A percentile compares a stretch with the other conserved stretches of the same genome.
Evolutionary conservation across 2,888 invertebrate genomes (phyloP).

Genomic region (Octonoba sinensis): DNA sequence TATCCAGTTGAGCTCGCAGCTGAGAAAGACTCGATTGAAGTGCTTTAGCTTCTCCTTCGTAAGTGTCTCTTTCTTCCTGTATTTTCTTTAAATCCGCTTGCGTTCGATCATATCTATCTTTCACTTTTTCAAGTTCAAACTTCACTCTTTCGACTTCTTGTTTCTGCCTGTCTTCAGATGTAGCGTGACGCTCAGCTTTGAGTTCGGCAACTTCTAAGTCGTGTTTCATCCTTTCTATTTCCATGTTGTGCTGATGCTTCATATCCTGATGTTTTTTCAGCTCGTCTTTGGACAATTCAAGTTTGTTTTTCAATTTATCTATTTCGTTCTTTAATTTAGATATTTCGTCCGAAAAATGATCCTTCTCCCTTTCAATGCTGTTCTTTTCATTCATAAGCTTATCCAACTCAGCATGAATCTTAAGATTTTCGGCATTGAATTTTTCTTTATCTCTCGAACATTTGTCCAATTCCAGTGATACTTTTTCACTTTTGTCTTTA

Average conservation of each 20-base stretch:
- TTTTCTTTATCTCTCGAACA: slow-evolving; percentile 61
- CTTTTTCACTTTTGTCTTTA: slow-evolving; percentile 60
- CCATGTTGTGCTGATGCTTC: slow-evolving; percentile 62
- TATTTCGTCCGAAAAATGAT: slow-evolving; percentile 65
- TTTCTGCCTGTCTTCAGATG: slow-evolving; percentile 59
- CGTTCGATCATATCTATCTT: slow-evolving; percentile 67
- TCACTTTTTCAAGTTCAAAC: slow-evolving; percentile 79
- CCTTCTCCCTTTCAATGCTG: slow-evolving; percentile 64
- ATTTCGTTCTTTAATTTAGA: slow-evolving; percentile 68
- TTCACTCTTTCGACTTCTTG: slow-evolving; percentile 62
- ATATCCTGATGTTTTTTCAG: slow-evolving; percentile 52
- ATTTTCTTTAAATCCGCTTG: slow-evolving; percentile 65
- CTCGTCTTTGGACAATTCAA: slow-evolving; percentile 45
- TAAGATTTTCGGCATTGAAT: slow-evolving; percentile 41
- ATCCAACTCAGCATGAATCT: slow-evolving; percentile 60
- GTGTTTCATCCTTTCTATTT: slow-evolving; percentile 60
- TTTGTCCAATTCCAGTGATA: slow-evolving; percentile 56
- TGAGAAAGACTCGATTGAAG: slow-evolving; percentile 85
- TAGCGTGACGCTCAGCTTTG: slow-evolving; percentile 52
- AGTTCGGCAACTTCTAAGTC: slow-evolving; percentile 58
- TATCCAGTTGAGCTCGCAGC: slow-evolving; percentile 71
- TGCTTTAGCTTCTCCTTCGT: slow-evolving; percentile 81
- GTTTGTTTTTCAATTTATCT: slow-evolving; percentile 52
- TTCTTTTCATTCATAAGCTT: slow-evolving; percentile 76
- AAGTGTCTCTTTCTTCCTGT: slow-evolving; percentile 70